Evolutionary conservation across 1,140 invertebrate genomes (phyloP).

Genomic region (Nixonia krombeini): DNA sequence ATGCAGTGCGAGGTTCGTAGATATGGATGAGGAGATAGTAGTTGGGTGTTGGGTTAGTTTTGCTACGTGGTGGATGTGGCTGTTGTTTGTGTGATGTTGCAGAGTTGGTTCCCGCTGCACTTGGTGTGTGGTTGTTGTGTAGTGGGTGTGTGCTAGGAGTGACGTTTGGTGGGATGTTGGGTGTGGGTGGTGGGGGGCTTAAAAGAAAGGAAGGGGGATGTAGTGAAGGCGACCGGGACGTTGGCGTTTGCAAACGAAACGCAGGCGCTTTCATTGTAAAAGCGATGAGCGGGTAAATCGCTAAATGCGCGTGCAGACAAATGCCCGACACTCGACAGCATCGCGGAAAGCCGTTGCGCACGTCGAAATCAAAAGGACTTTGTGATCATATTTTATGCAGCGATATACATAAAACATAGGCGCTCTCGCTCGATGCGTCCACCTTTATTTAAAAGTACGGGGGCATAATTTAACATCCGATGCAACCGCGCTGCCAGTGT

Average conservation of each 20-base stretch:
- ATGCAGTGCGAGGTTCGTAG: no score
- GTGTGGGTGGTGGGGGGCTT: no score
- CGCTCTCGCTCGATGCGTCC: conserved; percentile 34
- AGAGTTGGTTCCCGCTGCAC: no score
- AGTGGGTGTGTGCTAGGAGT: no score
- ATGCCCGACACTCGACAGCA: conserved; percentile 5
- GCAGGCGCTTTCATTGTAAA: conserved; percentile 3
- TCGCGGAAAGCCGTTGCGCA: conserved; percentile 37
- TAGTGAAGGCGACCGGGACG: no score
- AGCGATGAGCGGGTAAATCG: conserved; percentile 21
- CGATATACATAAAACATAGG: conserved; percentile 72
- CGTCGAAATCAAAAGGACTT: conserved; percentile 55
- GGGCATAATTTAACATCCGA: conserved; percentile 42
- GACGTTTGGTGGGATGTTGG: no score
- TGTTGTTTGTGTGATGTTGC: no score
- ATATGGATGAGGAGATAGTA: no score
- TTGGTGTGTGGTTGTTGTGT: no score
- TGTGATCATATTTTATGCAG: conserved; percentile 61
- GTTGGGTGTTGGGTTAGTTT: no score
- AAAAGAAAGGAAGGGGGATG: no score
- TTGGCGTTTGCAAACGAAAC: neutral
- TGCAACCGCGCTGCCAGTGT: conserved; percentile 1
- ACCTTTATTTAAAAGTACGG: conserved; percentile 38
- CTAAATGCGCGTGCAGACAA: conserved; percentile 6
- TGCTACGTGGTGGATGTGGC: no score